A percentile compares a stretch with the other conserved stretches of the same genome.
These are phyloP conservation scores for Caenorhabditis sp. DNA, from an alignment of 2,888 invertebrate species.

Conservation along the genomic window DNA sequence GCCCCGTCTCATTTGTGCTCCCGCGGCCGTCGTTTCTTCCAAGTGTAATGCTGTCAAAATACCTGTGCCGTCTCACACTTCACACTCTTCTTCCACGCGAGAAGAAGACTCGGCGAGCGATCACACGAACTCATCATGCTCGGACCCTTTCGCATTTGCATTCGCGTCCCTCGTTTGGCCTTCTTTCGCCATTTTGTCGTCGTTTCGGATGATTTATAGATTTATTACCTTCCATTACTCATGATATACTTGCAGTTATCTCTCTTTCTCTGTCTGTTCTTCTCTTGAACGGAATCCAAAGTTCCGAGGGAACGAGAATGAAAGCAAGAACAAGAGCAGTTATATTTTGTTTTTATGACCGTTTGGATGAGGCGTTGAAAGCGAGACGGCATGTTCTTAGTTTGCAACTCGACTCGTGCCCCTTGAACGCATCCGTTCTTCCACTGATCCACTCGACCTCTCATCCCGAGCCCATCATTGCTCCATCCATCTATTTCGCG, in stretches of 20 bases:
- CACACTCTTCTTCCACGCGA: conserved; percentile 5
- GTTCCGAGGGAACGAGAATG: too few relatives aligned
- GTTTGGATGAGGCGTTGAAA: too few relatives aligned
- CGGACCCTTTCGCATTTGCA: conserved; percentile 7
- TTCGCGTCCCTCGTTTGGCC: background rate
- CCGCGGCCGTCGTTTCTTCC: conserved; percentile 4
- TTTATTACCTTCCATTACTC: conserved; percentile 21
- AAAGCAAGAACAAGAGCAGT: too few relatives aligned
- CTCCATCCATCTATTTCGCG: conserved; percentile 10
- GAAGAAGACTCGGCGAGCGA: background rate
- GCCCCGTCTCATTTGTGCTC: conserved; percentile 13
- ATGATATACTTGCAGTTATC: too few relatives aligned
- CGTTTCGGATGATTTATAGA: conserved; percentile 17
- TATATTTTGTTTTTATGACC: too few relatives aligned
- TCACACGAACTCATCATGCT: conserved; percentile 21
- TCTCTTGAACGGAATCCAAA: too few relatives aligned
- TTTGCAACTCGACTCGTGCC: too few relatives aligned
- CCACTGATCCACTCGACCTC: background rate
- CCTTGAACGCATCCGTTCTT: background rate
- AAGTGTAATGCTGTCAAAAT: conserved; percentile 59
- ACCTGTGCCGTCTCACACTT: conserved; percentile 22
- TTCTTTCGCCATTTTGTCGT: conserved; percentile 8
- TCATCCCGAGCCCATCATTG: background rate
- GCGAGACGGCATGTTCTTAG: too few relatives aligned
- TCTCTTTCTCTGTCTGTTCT: background rate